Conservation (phyloP, 2,797 vertebrate genomes). For the Sebastes taczanowskii region DNA sequence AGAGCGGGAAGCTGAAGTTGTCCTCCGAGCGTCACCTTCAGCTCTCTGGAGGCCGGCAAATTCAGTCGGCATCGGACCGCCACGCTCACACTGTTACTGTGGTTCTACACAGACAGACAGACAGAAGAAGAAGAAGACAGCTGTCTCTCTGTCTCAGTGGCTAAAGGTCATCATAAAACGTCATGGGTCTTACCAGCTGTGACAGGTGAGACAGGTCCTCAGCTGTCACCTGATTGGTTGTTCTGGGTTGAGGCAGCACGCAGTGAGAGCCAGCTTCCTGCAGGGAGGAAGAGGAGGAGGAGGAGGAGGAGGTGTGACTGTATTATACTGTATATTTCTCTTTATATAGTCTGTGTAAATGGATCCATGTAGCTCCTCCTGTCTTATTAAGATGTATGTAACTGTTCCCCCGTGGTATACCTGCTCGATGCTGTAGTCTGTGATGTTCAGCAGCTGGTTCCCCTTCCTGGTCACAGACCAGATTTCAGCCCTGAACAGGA, state of each 20-base stretch:
- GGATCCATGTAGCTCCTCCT: too few species aligned
- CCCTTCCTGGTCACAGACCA: constrained; percentile 84
- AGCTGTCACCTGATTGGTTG: constrained; percentile 16
- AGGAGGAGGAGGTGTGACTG: neutral
- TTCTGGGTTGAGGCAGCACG: constrained; percentile 37
- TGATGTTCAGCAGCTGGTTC: constrained; percentile 86
- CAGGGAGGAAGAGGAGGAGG: neutral
- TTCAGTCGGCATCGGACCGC: constrained; percentile 82
- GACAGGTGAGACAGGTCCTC: constrained; percentile 86
- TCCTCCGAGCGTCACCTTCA: constrained; percentile 81
- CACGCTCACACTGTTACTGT: constrained; percentile 82
- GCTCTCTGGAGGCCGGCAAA: constrained; percentile 79
- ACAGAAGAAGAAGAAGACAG: neutral
- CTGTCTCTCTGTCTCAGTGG: neutral
- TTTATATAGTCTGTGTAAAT: neutral
- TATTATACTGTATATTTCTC: neutral
- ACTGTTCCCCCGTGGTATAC: constrained; percentile 36
- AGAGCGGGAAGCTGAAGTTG: constrained; percentile 84
- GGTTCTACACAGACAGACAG: constrained; percentile 80
- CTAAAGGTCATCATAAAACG: neutral
- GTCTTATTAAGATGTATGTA: neutral
- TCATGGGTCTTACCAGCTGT: constrained; percentile 83
- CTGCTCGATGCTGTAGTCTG: constrained; percentile 78
- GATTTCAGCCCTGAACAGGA: constrained; percentile 83
- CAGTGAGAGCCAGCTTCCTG: constrained; percentile 69